Base-by-base conservation (phyloP, 2,113 vertebrate species). In the Rhabdomys dilectus region DNA sequence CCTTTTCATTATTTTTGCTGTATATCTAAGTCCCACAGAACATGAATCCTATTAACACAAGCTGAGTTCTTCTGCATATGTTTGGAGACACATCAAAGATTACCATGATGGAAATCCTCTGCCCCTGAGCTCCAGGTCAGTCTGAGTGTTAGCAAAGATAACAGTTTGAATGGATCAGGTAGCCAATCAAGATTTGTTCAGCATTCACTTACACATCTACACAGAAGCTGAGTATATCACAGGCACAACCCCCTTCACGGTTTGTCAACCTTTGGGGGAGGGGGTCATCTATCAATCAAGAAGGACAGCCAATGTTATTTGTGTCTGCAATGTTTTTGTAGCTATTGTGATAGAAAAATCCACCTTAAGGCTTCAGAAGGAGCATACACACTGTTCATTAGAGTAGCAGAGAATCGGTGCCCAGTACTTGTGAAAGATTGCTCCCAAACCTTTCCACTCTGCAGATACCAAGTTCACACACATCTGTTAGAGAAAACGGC, bases 191-290 rank as follows among this genome's bases (percentile, higher is more conserved):
- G 16, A 51, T n/a, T 82, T 89, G 36, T 88, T 26, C 7, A 51
- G 31, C 86, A 24, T 64, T 26, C 64, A 36, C 34, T 7, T 60
- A n/a, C 80, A 58, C 12, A 89, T 12, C n/a, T 70, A 77, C 19
- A 56, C 11, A 1, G n/a, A 78, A 4, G 42, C 31, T 66, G 5
- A 48, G 24, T 58, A 10, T 42, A 7, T 31, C 24, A 51, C 0
- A n/a, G 29, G 24, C 29, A 26, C 3, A 45, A 5, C 58, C 56
- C 58, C 19, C 76, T 48, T n/a, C 42, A 36, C 3, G 12, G 4
- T 19, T 77, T 45, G 66, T 26, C 31, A 29, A n/a, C 22, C 26
- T 56, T 26, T 11, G 62, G 24, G 62, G 62, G 9, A n/a, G 91
- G 53, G 53, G 73, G 21, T 5, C 22, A 24, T 24, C 31, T 13